Percentiles rank a stretch among this genome's conserved stretches.
Conservation (phyloP, 2,888 invertebrate genomes). For the Clepsis dumicolana region DNA sequence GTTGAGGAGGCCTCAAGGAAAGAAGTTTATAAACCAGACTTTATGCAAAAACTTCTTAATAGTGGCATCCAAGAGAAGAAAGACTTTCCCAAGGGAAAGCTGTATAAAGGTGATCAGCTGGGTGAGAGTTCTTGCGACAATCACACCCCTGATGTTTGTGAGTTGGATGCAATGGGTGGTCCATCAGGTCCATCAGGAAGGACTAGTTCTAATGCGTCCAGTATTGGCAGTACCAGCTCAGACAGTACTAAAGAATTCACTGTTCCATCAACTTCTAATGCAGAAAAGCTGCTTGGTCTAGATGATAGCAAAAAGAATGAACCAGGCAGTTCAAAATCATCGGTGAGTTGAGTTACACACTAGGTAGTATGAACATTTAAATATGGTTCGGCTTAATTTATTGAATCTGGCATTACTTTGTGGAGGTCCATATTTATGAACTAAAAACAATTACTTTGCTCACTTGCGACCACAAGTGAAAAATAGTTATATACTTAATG, state of each 20-base stretch:
- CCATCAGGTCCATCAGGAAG: conserved; percentile 69
- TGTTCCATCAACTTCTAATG: conserved; percentile 79
- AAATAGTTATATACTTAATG: too few relatives aligned
- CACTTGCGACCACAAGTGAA: too few relatives aligned
- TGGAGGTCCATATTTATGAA: too few relatives aligned
- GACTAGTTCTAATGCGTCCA: conserved; percentile 76
- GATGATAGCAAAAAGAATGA: conserved; percentile 63
- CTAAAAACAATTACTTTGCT: too few relatives aligned
- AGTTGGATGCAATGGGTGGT: conserved; percentile 60
- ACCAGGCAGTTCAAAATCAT: conserved; percentile 63
- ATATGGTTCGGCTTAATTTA: neutral
- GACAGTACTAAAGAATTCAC: conserved; percentile 73
- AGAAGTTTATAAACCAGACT: conserved; percentile 60
- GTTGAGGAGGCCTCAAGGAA: conserved; percentile 55
- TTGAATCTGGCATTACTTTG: too few relatives aligned
- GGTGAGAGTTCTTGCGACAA: conserved; percentile 60
- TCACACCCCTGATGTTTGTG: conserved; percentile 59
- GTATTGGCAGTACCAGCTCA: conserved; percentile 72
- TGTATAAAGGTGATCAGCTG: conserved; percentile 72
- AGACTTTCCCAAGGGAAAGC: conserved; percentile 76
- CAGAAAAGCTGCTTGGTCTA: conserved; percentile 75
- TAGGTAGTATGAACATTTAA: neutral
- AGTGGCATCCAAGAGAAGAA: conserved; percentile 74
- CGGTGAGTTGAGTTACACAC: conserved; percentile 54
- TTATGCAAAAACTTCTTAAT: conserved; percentile 76